Percentiles rank a stretch among this genome's conserved stretches.
Conservation (phyloP, 2,113 vertebrate species). For the Apteryx mantelli region DNA sequence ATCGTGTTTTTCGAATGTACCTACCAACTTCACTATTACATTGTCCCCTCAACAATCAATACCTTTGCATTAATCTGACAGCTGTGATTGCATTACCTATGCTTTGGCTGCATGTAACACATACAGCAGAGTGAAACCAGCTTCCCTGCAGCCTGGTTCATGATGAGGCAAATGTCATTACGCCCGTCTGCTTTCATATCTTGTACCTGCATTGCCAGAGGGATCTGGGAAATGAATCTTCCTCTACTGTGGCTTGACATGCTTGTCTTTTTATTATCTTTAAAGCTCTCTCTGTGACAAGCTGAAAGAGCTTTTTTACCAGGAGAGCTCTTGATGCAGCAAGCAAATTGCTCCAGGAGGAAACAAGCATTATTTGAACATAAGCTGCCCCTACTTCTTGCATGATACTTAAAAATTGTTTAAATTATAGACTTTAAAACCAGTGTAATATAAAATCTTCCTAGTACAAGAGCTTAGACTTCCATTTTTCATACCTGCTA, state of each 20-base stretch:
- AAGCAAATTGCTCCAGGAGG: conserved; percentile 11
- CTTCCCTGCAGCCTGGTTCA: conserved; percentile 67
- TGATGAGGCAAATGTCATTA: conserved; percentile 78
- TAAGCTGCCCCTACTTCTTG: background rate
- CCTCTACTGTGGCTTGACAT: conserved; percentile 31
- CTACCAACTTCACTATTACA: conserved; percentile 56
- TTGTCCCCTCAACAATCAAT: conserved; percentile 66
- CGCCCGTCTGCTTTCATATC: conserved; percentile 74
- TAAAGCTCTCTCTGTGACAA: conserved; percentile 9
- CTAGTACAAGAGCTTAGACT: background rate
- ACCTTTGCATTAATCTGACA: conserved; percentile 78
- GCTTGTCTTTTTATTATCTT: conserved; percentile 66
- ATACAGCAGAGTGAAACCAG: conserved; percentile 64
- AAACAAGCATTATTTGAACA: conserved; percentile 22
- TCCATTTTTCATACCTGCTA: background rate
- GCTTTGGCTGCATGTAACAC: conserved; percentile 66
- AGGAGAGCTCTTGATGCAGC: background rate
- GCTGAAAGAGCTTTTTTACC: conserved; percentile 19
- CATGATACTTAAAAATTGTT: background rate
- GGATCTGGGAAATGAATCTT: conserved; percentile 70
- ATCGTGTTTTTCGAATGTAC: conserved; percentile 49
- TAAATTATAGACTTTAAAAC: background rate
- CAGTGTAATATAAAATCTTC: background rate
- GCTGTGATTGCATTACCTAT: conserved; percentile 78
- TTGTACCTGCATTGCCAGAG: conserved; percentile 74